A percentile compares a stretch with the other conserved stretches of the same genome.
phyloP scores from a whole-genome alignment of 2,888 invertebrate species.

The Andrena bicolor region DNA sequence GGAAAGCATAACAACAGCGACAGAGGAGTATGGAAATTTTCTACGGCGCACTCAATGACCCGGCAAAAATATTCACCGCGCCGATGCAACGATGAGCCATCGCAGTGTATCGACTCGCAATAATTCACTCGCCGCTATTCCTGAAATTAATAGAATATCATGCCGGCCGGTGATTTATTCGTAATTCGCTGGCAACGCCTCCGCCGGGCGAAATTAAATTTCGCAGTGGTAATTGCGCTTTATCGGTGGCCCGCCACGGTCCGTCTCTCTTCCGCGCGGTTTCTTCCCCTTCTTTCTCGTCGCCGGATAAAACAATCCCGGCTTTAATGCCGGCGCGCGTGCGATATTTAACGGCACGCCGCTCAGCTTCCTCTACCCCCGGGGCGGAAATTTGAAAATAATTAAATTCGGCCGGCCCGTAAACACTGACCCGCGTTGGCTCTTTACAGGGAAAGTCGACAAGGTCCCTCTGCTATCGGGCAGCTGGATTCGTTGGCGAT shows the following conservation, averaged over 20 bases:
- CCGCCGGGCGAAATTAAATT: slow-evolving; percentile 55
- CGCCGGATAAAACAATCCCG: slow-evolving; percentile 46
- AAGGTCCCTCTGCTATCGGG: background rate
- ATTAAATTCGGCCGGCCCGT: slow-evolving; percentile 25
- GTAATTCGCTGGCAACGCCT: slow-evolving; percentile 62
- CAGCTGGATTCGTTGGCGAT: background rate
- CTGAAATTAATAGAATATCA: slow-evolving; percentile 71
- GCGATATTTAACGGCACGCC: slow-evolving; percentile 42
- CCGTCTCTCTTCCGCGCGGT: slow-evolving; percentile 12
- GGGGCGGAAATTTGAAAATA: slow-evolving; percentile 47
- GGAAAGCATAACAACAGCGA: background rate
- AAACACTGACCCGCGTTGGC: background rate
- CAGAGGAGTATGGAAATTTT: slow-evolving; percentile 21
- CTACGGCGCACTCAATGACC: slow-evolving; percentile 27
- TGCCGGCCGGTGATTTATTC: slow-evolving; percentile 64
- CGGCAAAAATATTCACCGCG: slow-evolving; percentile 56
- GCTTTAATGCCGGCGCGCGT: slow-evolving; percentile 41
- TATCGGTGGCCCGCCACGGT: slow-evolving; percentile 25
- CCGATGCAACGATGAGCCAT: slow-evolving; percentile 40
- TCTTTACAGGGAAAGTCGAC: slow-evolving; percentile 2
- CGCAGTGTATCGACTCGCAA: slow-evolving; percentile 56
- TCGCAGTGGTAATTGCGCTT: slow-evolving; percentile 53
- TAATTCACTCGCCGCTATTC: slow-evolving; percentile 64
- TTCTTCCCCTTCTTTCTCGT: slow-evolving; percentile 8
- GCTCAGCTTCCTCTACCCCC: slow-evolving; percentile 27